These are phyloP conservation scores for rat (Rattus norvegicus) DNA, from an alignment of 2,113 vertebrate species.

Conservation along the genomic window DNA sequence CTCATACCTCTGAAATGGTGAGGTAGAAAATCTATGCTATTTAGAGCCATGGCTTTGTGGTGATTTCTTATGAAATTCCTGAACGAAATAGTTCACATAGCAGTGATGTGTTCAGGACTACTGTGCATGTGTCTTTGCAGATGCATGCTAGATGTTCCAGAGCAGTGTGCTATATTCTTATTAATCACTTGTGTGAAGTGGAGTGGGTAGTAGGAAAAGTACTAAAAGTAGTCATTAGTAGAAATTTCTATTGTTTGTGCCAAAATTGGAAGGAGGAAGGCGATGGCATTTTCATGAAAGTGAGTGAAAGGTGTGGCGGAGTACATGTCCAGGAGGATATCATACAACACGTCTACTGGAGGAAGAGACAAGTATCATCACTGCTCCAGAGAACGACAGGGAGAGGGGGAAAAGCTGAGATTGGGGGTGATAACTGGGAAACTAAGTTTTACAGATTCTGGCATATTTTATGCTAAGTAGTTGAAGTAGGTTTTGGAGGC, in stretches of 20 bases:
- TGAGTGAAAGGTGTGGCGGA: not conserved
- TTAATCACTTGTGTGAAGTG: not conserved
- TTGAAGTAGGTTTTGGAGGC: not conserved
- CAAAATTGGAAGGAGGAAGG: not conserved
- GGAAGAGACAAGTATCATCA: not conserved
- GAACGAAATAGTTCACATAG: not conserved
- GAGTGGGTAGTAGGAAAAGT: not conserved
- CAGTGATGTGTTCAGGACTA: not conserved
- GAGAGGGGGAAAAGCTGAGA: not conserved
- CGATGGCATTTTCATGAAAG: not conserved
- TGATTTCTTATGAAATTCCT: not conserved
- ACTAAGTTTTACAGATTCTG: not conserved
- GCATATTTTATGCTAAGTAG: not conserved
- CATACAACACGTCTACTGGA: not conserved
- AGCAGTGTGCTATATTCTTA: not conserved
- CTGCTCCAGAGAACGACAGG: not conserved
- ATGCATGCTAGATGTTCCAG: too few species aligned
- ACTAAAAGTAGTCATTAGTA: not conserved
- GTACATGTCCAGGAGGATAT: not conserved
- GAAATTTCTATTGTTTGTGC: not conserved
- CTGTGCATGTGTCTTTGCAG: not conserved
- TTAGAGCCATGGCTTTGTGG: not conserved
- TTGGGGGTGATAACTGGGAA: accelerated
- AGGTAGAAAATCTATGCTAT: not conserved
- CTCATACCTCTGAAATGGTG: not conserved